A percentile compares a stretch with the other conserved stretches of the same genome.
Evolutionary conservation across 2,113 vertebrate species (phyloP).

Genomic region (Cacatua alba): DNA sequence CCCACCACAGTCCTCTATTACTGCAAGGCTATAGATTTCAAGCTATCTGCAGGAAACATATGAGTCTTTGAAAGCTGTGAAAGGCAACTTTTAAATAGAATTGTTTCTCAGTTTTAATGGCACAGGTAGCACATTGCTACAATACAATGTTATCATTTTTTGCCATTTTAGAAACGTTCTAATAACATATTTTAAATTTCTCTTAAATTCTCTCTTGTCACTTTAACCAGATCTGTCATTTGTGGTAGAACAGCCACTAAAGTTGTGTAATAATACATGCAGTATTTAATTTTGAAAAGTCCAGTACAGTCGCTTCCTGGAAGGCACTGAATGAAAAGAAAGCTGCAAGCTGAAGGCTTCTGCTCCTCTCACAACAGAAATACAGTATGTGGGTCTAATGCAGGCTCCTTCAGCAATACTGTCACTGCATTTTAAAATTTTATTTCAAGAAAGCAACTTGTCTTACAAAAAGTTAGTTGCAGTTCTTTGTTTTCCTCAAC

Average conservation of each 20-base stretch:
- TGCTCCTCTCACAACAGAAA: neutral
- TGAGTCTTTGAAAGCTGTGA: neutral
- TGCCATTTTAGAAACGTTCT: neutral
- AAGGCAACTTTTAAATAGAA: neutral
- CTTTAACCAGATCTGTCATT: neutral
- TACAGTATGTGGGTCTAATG: neutral
- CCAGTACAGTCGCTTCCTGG: neutral
- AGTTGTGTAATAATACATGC: neutral
- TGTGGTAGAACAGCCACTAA: neutral
- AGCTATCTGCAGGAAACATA: neutral
- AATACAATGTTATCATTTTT: neutral
- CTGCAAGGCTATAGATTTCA: neutral
- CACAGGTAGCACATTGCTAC: neutral
- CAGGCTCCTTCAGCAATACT: neutral
- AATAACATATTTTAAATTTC: neutral
- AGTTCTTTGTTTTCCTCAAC: neutral
- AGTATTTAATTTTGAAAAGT: neutral
- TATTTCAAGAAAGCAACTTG: neutral
- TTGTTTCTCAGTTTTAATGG: neutral
- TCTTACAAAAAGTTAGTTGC: neutral
- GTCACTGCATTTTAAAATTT: neutral
- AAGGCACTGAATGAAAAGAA: neutral
- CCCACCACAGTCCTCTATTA: neutral
- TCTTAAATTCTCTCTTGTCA: neutral
- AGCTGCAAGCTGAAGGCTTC: neutral